Evolutionary conservation across 2,888 invertebrate species (phyloP), one percentile per base, ranked within the genome.

Genomic region (Melinaea menophilus): DNA sequence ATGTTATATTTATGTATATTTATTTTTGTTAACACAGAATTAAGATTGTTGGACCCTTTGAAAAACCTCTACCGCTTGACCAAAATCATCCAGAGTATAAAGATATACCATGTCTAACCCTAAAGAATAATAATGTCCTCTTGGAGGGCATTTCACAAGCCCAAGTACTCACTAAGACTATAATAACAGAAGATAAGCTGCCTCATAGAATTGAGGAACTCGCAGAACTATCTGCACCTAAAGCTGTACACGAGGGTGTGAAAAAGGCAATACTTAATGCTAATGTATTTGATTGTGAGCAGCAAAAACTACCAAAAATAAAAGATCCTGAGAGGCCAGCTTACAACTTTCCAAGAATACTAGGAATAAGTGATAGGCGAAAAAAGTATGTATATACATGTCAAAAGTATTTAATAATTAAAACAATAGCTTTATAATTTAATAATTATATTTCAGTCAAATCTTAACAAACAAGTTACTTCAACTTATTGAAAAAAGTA

Each of bases 91-190:
- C 94, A 2, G 88, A 94, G 61, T 95, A 94, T 91, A 93, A 95
- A 72, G 83, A 92, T 22, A 85, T 82, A 66, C 88, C 92, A 4
- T 94, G 95, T 72, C 90, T 93, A 66, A 86, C 91, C 2, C 92
- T 93, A 65, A 88, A 85, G 62, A 92, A 94, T 71, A 82, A 89
- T 46, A 94, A 93, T 82, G 93, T 95, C 7, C 84, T 96, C 3
- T 75, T 95, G 34, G 93, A 94, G 84, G 97, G 97, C 11, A 75
- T 95, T 59, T 80, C 92, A 2, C 97, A 98, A 87, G 96, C 96
- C 0, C 94, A 95, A 85, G 86, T 94, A n/a, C 84, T 98, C 5
- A 95, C 96, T 3, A 97, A 97, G 78, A 93, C 96, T 1, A 84
- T 96, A 4, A 89, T 93, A 78, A 82, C 94, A 64, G 85, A 93